Evolutionary conservation across 2,888 invertebrate species (phyloP), one percentile per base, ranked within the genome.

Genomic region (Drosophila kanekoi): DNA sequence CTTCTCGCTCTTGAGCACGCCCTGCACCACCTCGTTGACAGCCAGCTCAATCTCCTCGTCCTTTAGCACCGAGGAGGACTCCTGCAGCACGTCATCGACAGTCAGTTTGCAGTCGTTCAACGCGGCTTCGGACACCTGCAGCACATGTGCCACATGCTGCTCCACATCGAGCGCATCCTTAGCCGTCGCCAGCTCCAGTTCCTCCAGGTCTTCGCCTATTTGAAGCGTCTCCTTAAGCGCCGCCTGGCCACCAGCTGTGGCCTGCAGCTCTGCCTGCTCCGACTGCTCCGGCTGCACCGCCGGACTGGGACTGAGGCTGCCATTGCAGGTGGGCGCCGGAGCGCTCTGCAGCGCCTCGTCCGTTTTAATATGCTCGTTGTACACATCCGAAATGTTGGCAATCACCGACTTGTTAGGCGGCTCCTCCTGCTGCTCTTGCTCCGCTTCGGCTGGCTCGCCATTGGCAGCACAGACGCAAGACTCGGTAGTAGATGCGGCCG

Each of bases 11-110:
- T 93, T 93, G n/a, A 91, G 90, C 13, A 93, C 93, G 64, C 92
- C 92, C 84, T 93, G 93, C n/a, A 93, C 93, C 64, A 93, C 93
- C 85, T 94, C 93, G 68, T 93, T 93, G 45, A 93, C 92, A 10
- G 93, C 93, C 83, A 93, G 91, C 74, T 93, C 93, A 53, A 94
- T 93, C 89, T 94, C 94, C 79, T 93, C 93, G 66, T 94, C 93
- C 76, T 93, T 93, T 1, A 93, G 91, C 10, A 93, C 93, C 0
- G 93, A 92, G 0, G 93, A 93, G 0, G 91, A 79, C 58, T 90
- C 84, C 14, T 90, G 82, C 49, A 91, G 48, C 20, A 53, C 85
- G 23, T 91, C 91, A 58, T 92, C 91, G 3, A 90, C 86, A 3
- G 87, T 86, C 63, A 91, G 79, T 68, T 92, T 92, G 76, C 93